Evolutionary conservation across 2,888 invertebrate species (phyloP).

Genomic region (Heterodera filipjevi): DNA sequence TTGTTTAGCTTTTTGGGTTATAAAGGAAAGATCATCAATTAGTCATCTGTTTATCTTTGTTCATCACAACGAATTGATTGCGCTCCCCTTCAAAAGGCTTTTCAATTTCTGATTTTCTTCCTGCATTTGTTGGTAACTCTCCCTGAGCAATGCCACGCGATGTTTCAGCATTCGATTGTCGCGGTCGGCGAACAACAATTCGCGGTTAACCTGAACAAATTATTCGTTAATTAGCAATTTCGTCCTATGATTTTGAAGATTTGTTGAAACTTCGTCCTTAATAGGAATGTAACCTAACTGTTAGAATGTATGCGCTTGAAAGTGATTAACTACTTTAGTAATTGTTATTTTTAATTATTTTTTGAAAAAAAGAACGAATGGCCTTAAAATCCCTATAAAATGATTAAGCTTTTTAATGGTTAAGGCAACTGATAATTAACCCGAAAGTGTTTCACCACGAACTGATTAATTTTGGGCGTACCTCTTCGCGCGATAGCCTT

Average conservation of each 20-base stretch:
- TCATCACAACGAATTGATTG: background rate
- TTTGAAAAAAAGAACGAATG: no score
- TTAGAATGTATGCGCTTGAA: no score
- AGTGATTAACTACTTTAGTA: no score
- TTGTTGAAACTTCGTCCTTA: no score
- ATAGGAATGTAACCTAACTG: no score
- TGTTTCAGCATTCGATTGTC: constrained; percentile 22
- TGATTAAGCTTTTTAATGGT: no score
- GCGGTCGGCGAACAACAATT: constrained; percentile 17
- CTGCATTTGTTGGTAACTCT: constrained; percentile 20
- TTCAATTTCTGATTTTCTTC: background rate
- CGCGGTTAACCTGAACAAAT: constrained; percentile 29
- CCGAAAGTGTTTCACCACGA: no score
- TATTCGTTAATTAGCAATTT: no score
- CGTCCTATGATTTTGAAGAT: no score
- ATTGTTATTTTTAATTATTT: no score
- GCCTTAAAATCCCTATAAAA: no score
- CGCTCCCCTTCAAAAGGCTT: constrained; percentile 9
- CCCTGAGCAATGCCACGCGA: constrained; percentile 8
- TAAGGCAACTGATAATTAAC: no score
- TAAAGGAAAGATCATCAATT: background rate
- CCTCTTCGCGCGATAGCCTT: constrained; percentile 32
- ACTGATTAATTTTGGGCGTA: background rate
- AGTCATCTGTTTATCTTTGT: background rate
- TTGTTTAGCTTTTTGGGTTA: background rate